phyloP scores from a whole-genome alignment of 2,888 invertebrate genomes.

The Tuberolachnus salignus region DNA sequence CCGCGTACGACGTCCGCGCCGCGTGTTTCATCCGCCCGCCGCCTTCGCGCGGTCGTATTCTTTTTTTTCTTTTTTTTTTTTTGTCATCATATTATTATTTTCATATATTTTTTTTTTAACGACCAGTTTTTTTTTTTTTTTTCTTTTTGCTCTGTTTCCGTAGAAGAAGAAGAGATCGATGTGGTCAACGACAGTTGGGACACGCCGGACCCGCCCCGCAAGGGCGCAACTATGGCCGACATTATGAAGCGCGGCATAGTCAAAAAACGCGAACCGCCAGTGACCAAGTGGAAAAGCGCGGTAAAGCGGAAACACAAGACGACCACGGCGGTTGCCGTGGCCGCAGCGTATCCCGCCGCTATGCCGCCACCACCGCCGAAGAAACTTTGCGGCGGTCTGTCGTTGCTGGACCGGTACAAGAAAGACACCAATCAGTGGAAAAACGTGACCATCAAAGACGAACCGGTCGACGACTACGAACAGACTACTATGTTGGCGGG shows the following conservation, averaged over 20 bases:
- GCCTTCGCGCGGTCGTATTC: background rate
- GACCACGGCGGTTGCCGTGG: background rate
- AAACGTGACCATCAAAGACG: background rate
- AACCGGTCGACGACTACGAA: background rate
- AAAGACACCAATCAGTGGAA: slow-evolving; percentile 22
- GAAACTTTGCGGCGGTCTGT: slow-evolving; percentile 36
- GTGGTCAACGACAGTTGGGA: slow-evolving; percentile 53
- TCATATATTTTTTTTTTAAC: too few relatives aligned
- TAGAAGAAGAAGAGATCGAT: slow-evolving; percentile 53
- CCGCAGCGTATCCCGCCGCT: slow-evolving; percentile 25
- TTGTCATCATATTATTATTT: too few relatives aligned
- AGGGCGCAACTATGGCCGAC: slow-evolving; percentile 52
- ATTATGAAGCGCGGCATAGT: slow-evolving; percentile 52
- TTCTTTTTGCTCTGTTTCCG: background rate
- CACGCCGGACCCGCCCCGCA: slow-evolving; percentile 39
- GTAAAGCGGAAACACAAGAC: slow-evolving; percentile 45
- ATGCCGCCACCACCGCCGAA: slow-evolving; percentile 49
- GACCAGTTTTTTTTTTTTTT: too few relatives aligned
- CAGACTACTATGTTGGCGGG: too few relatives aligned
- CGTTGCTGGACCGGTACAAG: slow-evolving; percentile 45
- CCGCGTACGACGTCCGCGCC: background rate
- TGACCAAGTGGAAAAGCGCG: slow-evolving; percentile 52
- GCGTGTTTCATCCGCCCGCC: background rate
- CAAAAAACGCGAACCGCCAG: slow-evolving; percentile 44
- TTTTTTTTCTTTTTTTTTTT: too few relatives aligned